Conservation (phyloP, 1,140 invertebrate species). For the Diorhabda elongata region DNA sequence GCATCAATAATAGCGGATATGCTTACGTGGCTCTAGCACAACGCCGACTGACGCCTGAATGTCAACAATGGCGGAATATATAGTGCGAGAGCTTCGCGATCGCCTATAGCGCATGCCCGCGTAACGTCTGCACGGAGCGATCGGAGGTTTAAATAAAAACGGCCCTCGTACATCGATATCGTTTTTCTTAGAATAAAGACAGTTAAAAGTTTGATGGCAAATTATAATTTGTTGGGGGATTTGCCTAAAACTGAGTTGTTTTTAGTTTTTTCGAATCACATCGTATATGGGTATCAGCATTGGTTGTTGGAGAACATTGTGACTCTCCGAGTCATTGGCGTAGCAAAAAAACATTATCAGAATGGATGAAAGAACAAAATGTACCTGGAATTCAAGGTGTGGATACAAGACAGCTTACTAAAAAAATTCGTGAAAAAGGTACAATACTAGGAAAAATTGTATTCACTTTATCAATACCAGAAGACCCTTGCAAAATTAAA, state of each 20-base stretch:
- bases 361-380: conserved; percentile 77
- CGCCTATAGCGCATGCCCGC: no score
- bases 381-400: conserved; percentile 87
- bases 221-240: no score
- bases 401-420: conserved; percentile 86
- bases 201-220: no score
- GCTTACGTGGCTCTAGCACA: no score
- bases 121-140: no score
- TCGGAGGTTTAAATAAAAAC: no score
- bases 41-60: no score
- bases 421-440: conserved; percentile 79
- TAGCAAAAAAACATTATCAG: conserved; percentile 66
- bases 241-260: conserved; percentile 18
- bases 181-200: no score
- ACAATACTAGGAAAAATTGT: conserved; percentile 78
- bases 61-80: no score
- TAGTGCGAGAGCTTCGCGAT: no score
- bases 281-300: conserved; percentile 85
- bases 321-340: conserved; percentile 89
- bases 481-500: conserved; percentile 45
- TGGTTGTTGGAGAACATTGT: conserved; percentile 90
- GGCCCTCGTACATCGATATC: no score
- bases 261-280: conserved; percentile 86
- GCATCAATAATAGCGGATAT: no score
- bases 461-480: conserved; percentile 49